Base-by-base conservation (phyloP, 2,888 invertebrate species). In the Euspilapteryx auroguttella region DNA sequence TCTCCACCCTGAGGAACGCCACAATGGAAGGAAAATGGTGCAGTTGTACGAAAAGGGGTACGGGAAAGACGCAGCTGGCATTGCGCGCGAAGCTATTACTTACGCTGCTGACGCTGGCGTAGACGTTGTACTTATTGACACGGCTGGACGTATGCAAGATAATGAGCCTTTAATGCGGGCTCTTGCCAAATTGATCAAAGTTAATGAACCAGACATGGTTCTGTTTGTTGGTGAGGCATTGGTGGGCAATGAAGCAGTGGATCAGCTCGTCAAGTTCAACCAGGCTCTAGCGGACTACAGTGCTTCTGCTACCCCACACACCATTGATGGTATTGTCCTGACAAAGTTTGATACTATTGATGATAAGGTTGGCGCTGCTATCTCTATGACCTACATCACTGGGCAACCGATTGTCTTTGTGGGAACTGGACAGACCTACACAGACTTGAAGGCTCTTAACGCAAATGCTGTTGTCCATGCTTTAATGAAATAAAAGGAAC, bases 331-430 rank as follows among this genome's bases (percentile, higher is more conserved):
- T 27, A 99, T 99, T 43, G 96, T 99, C 8, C 80, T 99, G 25
- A 99, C 99, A 5, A 99, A 99, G 73, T 99, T 99, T 71, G 99
- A 99, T 63, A 99, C 99, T 1, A 98, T 99, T 46, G 99, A 99
- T 59, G 99, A 99, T 63, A 98, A 99, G 78, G 91, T 99, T 13
- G 99, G 99, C 7, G 99, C 99, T 23, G 98, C 99, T 11, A 96
- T 99, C 44, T 99, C 99, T 10, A 99, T 99, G 99, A 97, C 99
- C 0, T 99, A 99, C 63, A 96, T 98, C 36, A 99, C 99, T 0
- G 99, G 99, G 0, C 98, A 99, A 63, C 99, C 99, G 0, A 99
- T 99, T 29, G 94, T 97, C 24, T 97, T 97, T 58, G 98, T 99
- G 10, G 99, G 99, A 21, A 98, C 97, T 3, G 99, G 99, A 2